Base-by-base conservation (phyloP, 2,113 vertebrate genomes). In the Candoia aspera region DNA sequence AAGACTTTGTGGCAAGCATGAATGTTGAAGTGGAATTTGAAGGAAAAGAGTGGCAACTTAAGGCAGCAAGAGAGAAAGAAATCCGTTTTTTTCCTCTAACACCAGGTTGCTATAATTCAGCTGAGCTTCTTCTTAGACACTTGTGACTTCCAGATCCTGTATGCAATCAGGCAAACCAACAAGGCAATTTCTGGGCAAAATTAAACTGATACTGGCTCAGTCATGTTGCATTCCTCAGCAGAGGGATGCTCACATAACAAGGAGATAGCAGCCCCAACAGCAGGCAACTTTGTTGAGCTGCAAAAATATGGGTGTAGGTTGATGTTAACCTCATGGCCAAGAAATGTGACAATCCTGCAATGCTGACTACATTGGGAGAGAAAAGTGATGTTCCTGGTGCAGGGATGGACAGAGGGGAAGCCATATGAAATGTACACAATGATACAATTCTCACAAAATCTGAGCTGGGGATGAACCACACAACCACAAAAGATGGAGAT, bases 281-380 rank as follows among this genome's bases (percentile, higher is more conserved):
- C 87, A n/a, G 58, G 46, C 6, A 4, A 54, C 23, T 87, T 89
- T 62, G 59, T 92, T 92, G 59, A 92, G 91, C 29, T 92, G 73
- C 29, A 64, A 89, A 92, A 92, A 89, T 92, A 92, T 64, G 91
- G 87, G 64, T 42, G 46, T 84, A 85, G 46, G 87, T 85, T 89
- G 46, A 79, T 29, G 23, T 92, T 88, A 84, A 84, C 87, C 58
- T 85, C 55, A 6, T 2, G 73, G 87, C 87, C 26, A 46, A 54
- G n/a, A 85, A 89, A 84, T 54, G 58, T 64, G 58, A 64, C 84
- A 59, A 89, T 42, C 8, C 23, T 54, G 58, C 11, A 64, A 49
- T 23, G 54, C n/a, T 84, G 91, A 89, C 55, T 42, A 64, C 54
- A 21, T 24, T 17, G 54, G 46, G 46, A 55, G 37, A 53, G 42